phyloP scores from a whole-genome alignment of 2,888 invertebrate species.

The Apomyelois bistriatella region DNA sequence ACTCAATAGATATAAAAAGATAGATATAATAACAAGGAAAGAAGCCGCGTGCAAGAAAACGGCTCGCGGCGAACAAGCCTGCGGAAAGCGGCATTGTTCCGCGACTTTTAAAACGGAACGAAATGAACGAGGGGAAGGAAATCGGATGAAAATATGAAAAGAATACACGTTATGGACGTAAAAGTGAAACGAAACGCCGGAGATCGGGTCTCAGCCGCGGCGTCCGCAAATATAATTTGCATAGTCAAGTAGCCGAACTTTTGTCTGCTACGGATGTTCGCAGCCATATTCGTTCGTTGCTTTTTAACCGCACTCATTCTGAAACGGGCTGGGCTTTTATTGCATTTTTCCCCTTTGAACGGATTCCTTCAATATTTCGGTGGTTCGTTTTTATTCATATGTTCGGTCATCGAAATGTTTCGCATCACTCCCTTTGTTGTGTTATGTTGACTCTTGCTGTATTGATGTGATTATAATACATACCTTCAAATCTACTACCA shows the following conservation, averaged over 20 bases:
- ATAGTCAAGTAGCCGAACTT: constrained; percentile 79
- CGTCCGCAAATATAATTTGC: constrained; percentile 81
- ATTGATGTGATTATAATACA: too few relatives aligned
- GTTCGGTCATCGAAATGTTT: constrained; percentile 75
- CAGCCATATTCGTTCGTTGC: constrained; percentile 77
- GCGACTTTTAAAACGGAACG: constrained; percentile 76
- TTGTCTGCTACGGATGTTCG: constrained; percentile 77
- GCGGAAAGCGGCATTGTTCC: constrained; percentile 75
- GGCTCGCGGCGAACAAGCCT: constrained; percentile 74
- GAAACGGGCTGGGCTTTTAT: constrained; percentile 71
- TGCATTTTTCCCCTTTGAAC: constrained; percentile 78
- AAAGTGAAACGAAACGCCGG: constrained; percentile 76
- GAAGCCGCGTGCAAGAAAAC: constrained; percentile 72
- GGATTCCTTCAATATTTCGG: constrained; percentile 79
- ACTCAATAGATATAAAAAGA: constrained; percentile 73
- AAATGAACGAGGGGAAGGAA: constrained; percentile 77
- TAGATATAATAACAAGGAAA: constrained; percentile 71
- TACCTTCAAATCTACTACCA: too few relatives aligned
- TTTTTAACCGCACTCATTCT: constrained; percentile 76
- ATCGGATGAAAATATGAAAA: constrained; percentile 80
- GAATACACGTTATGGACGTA: constrained; percentile 74
- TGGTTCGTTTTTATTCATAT: constrained; percentile 77
- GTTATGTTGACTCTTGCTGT: constrained; percentile 40
- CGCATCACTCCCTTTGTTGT: constrained; percentile 59
- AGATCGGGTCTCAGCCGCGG: constrained; percentile 73